These are phyloP conservation scores for Nomada lathburiana DNA, from an alignment of 2,888 invertebrate species.

Conservation along the genomic window DNA sequence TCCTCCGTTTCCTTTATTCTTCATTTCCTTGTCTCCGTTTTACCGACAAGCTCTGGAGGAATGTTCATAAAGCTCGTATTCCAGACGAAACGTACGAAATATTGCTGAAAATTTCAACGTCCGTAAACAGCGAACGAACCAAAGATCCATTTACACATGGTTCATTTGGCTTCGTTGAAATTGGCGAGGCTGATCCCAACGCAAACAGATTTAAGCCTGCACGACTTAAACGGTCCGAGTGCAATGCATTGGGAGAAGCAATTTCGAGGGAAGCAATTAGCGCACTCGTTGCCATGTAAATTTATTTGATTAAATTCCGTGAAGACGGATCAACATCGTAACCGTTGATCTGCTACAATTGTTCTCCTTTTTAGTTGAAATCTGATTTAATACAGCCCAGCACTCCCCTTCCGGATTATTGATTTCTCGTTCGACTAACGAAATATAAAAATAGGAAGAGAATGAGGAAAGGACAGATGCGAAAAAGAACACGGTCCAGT, in stretches of 20 bases:
- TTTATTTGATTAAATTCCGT: conserved; percentile 6
- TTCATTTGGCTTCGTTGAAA: background rate
- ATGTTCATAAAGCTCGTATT: background rate
- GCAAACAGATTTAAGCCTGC: conserved; percentile 12
- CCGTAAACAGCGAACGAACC: background rate
- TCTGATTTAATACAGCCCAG: background rate
- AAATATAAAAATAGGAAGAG: too few species aligned
- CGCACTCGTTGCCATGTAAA: conserved; percentile 25
- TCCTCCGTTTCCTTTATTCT: conserved; percentile 7
- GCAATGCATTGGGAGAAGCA: background rate
- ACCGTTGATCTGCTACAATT: background rate
- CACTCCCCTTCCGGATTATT: background rate
- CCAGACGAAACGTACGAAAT: background rate
- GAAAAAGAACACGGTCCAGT: too few species aligned
- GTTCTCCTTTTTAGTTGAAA: background rate
- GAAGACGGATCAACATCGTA: background rate
- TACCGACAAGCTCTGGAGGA: background rate
- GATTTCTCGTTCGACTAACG: background rate
- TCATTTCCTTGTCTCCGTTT: conserved; percentile 8
- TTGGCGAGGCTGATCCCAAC: background rate
- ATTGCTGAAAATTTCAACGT: conserved; percentile 27
- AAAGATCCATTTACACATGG: conserved; percentile 1
- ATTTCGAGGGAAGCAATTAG: conserved; percentile 22
- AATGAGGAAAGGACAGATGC: background rate
- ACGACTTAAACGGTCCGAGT: conserved; percentile 3